These are phyloP conservation scores for Sibirionetta formosa DNA, from an alignment of 2,797 vertebrate species.

Conservation along the genomic window DNA sequence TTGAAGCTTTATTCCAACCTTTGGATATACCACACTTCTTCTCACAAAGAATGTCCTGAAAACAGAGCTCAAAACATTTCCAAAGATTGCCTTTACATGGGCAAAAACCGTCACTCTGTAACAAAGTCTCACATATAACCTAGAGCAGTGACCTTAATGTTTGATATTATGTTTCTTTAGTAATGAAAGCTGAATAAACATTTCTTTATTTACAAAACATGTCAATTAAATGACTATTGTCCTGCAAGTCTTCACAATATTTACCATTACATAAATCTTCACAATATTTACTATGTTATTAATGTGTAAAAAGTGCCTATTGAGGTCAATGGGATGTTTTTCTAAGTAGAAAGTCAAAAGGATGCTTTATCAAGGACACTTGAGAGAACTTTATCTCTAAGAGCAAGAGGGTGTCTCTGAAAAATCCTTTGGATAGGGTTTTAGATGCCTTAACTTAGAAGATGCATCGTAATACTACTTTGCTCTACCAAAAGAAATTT, in stretches of 20 bases:
- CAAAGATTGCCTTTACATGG: neutral
- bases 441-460: conserved; percentile 13
- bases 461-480: neutral
- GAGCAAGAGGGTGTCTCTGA: rapidly evolving
- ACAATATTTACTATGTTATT: neutral
- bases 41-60: neutral
- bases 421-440: neutral
- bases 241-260: neutral
- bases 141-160: neutral
- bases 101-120: neutral
- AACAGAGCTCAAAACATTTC: neutral
- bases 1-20: neutral
- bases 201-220: neutral
- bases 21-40: neutral
- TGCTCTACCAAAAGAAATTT: conserved; percentile 34
- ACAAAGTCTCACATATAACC: neutral
- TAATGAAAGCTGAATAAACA: neutral
- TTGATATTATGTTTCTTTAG: neutral
- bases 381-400: neutral
- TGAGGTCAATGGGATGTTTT: neutral
- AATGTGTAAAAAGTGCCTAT: neutral
- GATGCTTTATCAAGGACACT: neutral
- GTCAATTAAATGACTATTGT: neutral
- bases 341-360: neutral
- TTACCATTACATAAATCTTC: neutral